phyloP scores from a whole-genome alignment of 2,888 invertebrate genomes.

The Drosophila atripex region DNA sequence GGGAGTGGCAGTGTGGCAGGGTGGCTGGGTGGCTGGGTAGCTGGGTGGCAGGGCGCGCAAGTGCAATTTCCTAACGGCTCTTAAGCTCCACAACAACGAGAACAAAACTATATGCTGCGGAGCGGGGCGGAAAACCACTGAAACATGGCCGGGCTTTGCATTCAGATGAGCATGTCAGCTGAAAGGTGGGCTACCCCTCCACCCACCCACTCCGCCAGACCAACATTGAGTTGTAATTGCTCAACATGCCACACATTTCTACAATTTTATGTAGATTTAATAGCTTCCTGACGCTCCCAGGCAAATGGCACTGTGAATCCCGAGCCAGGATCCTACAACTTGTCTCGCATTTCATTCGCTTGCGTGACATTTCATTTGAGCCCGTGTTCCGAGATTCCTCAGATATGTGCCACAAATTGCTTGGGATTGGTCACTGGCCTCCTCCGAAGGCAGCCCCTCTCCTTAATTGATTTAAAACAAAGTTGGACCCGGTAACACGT shows the following conservation, averaged over 20 bases:
- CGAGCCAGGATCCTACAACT: conserved; percentile 33
- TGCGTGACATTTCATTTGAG: conserved; percentile 75
- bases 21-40: no score
- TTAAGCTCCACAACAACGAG: conserved; percentile 63
- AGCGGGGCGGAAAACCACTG: conserved; percentile 34
- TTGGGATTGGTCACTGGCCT: conserved; percentile 28
- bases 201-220: not conserved
- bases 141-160: conserved; percentile 54
- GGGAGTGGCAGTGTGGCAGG: no score
- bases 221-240: conserved; percentile 72
- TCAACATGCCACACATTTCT: conserved; percentile 76
- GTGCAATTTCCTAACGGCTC: conserved; percentile 78
- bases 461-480: conserved; percentile 65
- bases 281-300: conserved; percentile 70
- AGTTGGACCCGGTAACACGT: conserved; percentile 33
- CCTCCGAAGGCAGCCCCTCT: conserved; percentile 6
- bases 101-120: conserved; percentile 28
- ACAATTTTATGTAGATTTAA: conserved; percentile 79
- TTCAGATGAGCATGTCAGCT: conserved; percentile 79
- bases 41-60: conserved; percentile 39
- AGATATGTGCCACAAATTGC: conserved; percentile 55
- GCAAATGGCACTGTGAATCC: conserved; percentile 28
- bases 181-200: conserved; percentile 58
- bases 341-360: conserved; percentile 72
- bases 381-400: conserved; percentile 40